Conservation (phyloP, 2,113 vertebrate genomes). For the Ameiurus melas region DNA sequence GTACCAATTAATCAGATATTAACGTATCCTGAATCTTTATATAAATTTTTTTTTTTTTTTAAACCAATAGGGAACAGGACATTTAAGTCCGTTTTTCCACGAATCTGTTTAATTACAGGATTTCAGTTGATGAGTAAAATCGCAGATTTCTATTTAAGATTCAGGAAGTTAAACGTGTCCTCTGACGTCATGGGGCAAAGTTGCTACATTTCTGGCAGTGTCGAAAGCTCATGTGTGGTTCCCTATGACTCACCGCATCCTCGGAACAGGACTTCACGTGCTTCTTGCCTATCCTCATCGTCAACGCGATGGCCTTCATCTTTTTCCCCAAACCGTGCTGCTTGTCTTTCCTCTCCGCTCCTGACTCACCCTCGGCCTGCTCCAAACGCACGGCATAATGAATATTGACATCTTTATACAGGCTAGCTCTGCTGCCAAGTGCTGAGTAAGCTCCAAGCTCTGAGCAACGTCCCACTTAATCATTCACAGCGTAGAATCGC, state of each 20-base stretch:
- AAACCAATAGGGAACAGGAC: not conserved
- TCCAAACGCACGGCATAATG: conserved; percentile 55
- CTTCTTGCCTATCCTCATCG: conserved; percentile 91
- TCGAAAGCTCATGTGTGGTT: not conserved
- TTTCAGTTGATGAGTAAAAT: not conserved
- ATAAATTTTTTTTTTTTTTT: too few species aligned
- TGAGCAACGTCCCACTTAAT: conserved; percentile 20
- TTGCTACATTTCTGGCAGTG: not conserved
- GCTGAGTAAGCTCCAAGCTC: not conserved
- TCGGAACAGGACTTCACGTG: conserved; percentile 84
- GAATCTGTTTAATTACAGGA: not conserved
- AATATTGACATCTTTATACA: conserved; percentile 12
- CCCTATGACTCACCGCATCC: conserved; percentile 76
- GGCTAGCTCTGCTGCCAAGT: conserved; percentile 11
- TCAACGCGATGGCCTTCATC: conserved; percentile 93
- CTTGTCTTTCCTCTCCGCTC: conserved; percentile 77
- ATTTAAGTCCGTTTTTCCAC: not conserved
- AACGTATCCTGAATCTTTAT: not conserved
- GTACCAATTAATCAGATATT: not conserved
- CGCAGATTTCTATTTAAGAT: not conserved
- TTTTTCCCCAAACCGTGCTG: conserved; percentile 84
- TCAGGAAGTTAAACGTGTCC: not conserved
- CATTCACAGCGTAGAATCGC: not conserved
- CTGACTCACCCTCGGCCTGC: conserved; percentile 71
- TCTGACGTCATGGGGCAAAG: conserved; percentile 8